Base-by-base conservation (phyloP, 1,140 invertebrate genomes). In the Rhynchophorus ferrugineus region DNA sequence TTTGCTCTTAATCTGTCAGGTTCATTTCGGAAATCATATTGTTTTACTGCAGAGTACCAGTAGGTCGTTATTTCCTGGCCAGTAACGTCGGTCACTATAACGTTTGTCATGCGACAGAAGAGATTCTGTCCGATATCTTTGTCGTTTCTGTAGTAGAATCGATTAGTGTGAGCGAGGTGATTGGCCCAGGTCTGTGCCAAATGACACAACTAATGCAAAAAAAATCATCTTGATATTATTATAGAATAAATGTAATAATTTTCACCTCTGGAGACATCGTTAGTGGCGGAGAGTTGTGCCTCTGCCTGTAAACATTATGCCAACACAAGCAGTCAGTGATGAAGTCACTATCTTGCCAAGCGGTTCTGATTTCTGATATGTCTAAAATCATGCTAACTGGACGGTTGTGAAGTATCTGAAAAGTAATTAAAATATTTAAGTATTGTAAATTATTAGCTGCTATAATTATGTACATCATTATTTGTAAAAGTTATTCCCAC, bases 121-220 rank as follows among this genome's bases (percentile, higher is more conserved):
- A 88, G 71, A 71, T 87, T 88, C 66, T 88, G 84, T 13, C 85
- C 85, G 9, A 87, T 79, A 49, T 82, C 80, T 49, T 79, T 75
- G 62, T 84, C 80, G 60, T 83, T 83, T 58, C 85, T 76, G 67
- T 87, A 83, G 65, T 82, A 79, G 68, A 90, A 87, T 48, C 78
- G 79, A 65, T 86, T 84, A 0, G 79, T 85, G 57, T 85, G 83
- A 6, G 85, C 87, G 44, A 91, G 71, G 61, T 89, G 82, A 66
- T 90, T 89, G 1, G 87, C 88, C 87, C 87, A 90, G 16, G 84
- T 81, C 71, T 91, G 88, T 20, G 88, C 87, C 61, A 83, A 78
- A 59, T 82, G 78, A 61, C 84, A 87, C n/a, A 91, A 68, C 80
- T 89, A 67, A 56, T 3, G 41, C 17, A 11, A 42, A 9, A 3